Conservation (phyloP, 2,797 vertebrate genomes). For the Anableps anableps region DNA sequence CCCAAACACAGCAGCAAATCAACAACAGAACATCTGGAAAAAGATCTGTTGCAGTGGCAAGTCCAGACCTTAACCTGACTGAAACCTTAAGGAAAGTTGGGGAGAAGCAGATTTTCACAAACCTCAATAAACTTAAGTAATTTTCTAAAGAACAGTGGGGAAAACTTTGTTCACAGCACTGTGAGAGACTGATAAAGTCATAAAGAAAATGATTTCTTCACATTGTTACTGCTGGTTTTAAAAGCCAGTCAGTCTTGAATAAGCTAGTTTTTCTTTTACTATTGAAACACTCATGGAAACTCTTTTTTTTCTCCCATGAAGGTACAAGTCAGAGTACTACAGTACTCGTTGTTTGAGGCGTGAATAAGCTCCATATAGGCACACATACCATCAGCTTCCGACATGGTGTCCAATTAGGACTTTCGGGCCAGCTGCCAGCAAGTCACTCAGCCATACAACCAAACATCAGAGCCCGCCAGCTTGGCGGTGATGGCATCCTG, state of each 20-base stretch:
- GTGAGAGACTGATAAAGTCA: not conserved
- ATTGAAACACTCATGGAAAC: not conserved
- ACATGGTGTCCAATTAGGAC: slow-evolving; percentile 61
- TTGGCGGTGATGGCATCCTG: slow-evolving; percentile 69
- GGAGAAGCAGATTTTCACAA: not conserved
- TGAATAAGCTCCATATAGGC: slow-evolving; percentile 54
- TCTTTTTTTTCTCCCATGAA: not conserved
- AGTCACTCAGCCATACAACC: slow-evolving; percentile 68
- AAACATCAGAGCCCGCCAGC: slow-evolving; percentile 58
- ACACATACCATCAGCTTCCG: slow-evolving; percentile 38
- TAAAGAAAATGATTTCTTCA: not conserved
- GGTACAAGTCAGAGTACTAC: not conserved
- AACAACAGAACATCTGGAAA: not conserved
- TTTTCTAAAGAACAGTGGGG: not conserved
- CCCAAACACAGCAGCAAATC: not conserved
- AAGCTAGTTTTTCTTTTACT: not conserved
- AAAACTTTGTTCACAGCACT: not conserved
- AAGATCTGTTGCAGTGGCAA: not conserved
- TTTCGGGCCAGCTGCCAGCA: slow-evolving; percentile 62
- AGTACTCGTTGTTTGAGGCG: slow-evolving; percentile 26
- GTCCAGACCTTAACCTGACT: not conserved
- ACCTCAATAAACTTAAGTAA: not conserved
- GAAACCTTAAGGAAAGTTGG: not conserved
- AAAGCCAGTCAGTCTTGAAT: not conserved
- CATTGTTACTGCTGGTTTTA: not conserved